Base-by-base conservation (phyloP, 2,888 invertebrate species). In the Netelia fuscicornis region DNA sequence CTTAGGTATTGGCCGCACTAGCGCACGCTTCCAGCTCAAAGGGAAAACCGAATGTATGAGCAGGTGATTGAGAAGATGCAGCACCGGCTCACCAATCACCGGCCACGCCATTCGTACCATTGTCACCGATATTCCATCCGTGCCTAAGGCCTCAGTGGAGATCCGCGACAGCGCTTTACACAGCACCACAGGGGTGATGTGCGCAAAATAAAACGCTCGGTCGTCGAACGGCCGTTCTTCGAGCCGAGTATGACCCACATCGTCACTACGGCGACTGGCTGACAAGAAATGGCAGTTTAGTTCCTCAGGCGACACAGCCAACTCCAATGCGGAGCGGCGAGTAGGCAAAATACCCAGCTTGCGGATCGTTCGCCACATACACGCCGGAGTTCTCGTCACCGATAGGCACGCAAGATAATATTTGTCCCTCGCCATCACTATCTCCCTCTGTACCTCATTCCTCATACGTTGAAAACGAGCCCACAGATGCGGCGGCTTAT, bases 1-100 rank as follows among this genome's bases (percentile, higher is more conserved):
- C 11, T 75, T 75, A 1, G 52, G 62, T 1, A 75, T 17, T 2
- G 75, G 64, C 8, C 64, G 48, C 2, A 75, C 20, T 20, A 75
- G 11, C 1, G 54, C 48, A 10, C 20, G 17, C 6, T 65, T 65
- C 64, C 75, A 75, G 2, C 2, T 20, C 17, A 9, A 10, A 1
- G 64, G 52, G 5, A 64, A 64, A 1, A 52, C 52, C 1, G 62
- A 30, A 10, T 64, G 17, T 6, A 2, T 30, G 20, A 65, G 20
- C 17, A 52, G 42, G 20, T 37, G 48, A 30, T 74, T 74, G 1
- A 64, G 9, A 1, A 52, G 13, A 11, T 74, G 48, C 5, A 74
- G 17, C 6, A 74, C 10, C 0, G 23, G 23, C 0, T 1, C 25
- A 9, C n/a, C n/a, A n/a, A 64, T 23, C 13, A 25, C 30, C 2